Conservation (phyloP, 2,113 vertebrate genomes). For the Sphaerodactylus townsendi region DNA sequence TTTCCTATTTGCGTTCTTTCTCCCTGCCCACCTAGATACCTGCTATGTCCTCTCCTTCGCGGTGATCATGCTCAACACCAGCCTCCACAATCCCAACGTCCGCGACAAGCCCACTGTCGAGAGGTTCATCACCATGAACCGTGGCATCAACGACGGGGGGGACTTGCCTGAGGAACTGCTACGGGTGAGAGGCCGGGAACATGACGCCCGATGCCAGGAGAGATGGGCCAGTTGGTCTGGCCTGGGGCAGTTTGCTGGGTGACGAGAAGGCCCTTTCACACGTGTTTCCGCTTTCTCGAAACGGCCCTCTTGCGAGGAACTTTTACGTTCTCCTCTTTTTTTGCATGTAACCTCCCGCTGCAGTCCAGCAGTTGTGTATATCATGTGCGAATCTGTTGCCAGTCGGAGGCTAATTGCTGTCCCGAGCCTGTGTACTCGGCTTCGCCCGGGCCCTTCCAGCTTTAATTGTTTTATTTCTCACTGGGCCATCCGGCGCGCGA, state of each 20-base stretch:
- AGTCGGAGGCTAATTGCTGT: neutral
- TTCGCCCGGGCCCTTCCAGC: too few species aligned
- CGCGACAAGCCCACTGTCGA: constrained; percentile 83
- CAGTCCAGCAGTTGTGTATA: neutral
- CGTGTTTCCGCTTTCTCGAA: neutral
- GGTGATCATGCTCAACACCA: constrained; percentile 94
- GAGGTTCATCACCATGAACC: constrained; percentile 91
- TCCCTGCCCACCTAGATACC: constrained; percentile 74
- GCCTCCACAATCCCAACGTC: constrained; percentile 91
- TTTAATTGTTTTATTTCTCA: neutral
- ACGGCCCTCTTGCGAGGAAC: neutral
- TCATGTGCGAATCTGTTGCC: neutral
- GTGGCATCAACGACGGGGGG: constrained; percentile 90
- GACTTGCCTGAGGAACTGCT: constrained; percentile 90
- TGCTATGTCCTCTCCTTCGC: constrained; percentile 91
- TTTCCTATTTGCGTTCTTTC: neutral
- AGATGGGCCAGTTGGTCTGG: neutral
- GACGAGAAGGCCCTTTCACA: too few species aligned
- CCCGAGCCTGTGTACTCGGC: neutral
- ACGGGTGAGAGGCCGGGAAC: constrained; percentile 70
- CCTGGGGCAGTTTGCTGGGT: neutral
- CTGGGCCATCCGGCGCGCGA: too few species aligned
- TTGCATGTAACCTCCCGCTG: neutral
- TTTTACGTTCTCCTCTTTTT: neutral
- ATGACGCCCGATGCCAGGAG: too few species aligned